Percentiles rank a stretch among this genome's conserved stretches.
phyloP scores from a whole-genome alignment of 2,888 invertebrate species.

The Molanna angustata region DNA sequence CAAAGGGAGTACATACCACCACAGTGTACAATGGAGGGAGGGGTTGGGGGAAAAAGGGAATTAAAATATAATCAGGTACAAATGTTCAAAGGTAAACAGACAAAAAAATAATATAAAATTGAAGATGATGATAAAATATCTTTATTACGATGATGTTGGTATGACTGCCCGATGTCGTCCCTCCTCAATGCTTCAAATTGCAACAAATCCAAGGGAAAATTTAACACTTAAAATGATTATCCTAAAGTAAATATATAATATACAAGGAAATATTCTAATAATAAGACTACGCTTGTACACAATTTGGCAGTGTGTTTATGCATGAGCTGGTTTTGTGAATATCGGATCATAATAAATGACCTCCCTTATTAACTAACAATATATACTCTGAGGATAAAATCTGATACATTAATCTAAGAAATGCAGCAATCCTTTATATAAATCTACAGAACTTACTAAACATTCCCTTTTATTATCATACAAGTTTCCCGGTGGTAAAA shows the following conservation, averaged over 20 bases:
- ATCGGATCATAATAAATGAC: constrained; percentile 9
- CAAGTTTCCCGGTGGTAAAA: constrained; percentile 8
- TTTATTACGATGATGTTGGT: constrained; percentile 5
- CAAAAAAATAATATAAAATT: background rate
- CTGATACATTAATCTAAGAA: constrained; percentile 12
- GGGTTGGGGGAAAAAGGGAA: no score
- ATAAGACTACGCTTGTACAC: constrained; percentile 28
- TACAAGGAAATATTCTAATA: constrained; percentile 24
- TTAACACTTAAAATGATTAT: no score
- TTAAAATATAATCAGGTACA: constrained; percentile 18
- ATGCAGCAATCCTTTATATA: constrained; percentile 1
- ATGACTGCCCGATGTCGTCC: constrained; percentile 5
- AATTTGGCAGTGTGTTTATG: constrained; percentile 31
- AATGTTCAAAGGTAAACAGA: constrained; percentile 1
- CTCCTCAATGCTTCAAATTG: no score
- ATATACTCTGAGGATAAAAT: constrained; percentile 22
- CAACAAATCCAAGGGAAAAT: no score
- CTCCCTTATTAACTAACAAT: constrained; percentile 3
- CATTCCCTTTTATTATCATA: constrained; percentile 12
- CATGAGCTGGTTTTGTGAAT: constrained; percentile 26
- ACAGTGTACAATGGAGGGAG: no score
- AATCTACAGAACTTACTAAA: background rate
- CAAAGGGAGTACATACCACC: no score
- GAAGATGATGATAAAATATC: background rate
- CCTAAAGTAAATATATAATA: no score